phyloP scores from a whole-genome alignment of 2,113 vertebrate genomes.

The Colinus virginianus region DNA sequence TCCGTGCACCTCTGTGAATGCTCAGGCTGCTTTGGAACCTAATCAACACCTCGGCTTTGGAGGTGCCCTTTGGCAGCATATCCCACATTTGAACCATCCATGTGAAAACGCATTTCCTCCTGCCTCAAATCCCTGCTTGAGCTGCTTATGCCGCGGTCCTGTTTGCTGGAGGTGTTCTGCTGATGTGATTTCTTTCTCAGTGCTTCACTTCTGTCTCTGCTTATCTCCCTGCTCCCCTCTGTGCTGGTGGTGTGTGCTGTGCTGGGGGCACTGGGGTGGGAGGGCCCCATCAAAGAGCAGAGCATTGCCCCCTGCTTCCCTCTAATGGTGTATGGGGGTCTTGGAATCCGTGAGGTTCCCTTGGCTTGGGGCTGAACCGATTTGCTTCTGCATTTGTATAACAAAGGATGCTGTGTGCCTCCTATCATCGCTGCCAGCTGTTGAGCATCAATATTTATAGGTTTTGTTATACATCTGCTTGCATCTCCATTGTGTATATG shows the following conservation, averaged over 20 bases:
- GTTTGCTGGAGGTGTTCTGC: neutral
- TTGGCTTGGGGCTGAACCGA: neutral
- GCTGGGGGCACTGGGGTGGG: neutral
- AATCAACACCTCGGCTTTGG: neutral
- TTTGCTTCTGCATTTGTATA: neutral
- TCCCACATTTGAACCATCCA: fast-evolving
- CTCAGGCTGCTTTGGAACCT: neutral
- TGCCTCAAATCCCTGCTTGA: neutral
- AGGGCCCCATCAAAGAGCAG: fast-evolving
- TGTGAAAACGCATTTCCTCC: neutral
- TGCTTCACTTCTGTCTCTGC: neutral
- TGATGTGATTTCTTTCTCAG: neutral
- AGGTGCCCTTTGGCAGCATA: neutral
- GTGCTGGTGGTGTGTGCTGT: neutral
- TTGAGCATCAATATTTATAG: neutral
- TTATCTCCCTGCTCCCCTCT: neutral
- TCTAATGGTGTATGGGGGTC: neutral
- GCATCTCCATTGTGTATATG: neutral
- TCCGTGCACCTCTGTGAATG: neutral
- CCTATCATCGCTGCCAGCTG: neutral
- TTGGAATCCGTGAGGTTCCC: fast-evolving
- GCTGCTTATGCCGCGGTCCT: neutral
- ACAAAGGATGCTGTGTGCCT: neutral
- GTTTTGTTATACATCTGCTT: neutral
- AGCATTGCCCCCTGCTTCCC: too few species aligned